These are phyloP conservation scores for Limenitis camilla DNA, from an alignment of 2,888 invertebrate species.

Conservation along the genomic window DNA sequence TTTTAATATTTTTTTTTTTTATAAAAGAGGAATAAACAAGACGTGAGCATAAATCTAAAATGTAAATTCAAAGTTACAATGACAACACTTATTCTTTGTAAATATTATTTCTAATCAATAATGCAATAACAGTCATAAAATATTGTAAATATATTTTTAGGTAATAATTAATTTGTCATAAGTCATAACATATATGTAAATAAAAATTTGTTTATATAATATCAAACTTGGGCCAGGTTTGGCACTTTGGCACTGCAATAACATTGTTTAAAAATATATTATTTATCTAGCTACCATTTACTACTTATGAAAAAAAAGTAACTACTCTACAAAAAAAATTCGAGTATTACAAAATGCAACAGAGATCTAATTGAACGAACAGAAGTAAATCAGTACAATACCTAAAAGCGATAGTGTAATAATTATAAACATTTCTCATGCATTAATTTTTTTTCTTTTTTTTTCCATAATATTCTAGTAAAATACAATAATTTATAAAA, in stretches of 20 bases:
- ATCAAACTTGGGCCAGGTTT: neutral
- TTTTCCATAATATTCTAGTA: neutral
- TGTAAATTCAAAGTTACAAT: no score
- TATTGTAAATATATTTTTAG: neutral
- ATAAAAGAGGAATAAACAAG: no score
- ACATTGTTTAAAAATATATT: neutral
- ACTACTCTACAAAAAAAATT: conserved; percentile 30
- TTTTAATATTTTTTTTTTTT: no score
- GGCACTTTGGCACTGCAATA: neutral
- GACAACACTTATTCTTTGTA: no score
- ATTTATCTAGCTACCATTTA: conserved; percentile 6
- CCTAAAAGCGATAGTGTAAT: conserved; percentile 1
- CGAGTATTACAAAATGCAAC: conserved; percentile 46
- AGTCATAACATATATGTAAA: neutral
- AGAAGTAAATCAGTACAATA: neutral
- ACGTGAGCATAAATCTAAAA: no score
- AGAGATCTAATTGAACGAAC: conserved; percentile 41
- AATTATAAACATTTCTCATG: no score
- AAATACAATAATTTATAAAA: neutral
- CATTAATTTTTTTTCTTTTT: neutral
- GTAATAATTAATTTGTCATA: neutral
- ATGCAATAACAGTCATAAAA: no score
- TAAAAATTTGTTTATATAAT: neutral
- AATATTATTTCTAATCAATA: no score
- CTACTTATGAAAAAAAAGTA: conserved; percentile 13